Evolutionary conservation across 2,797 vertebrate species (phyloP).

Genomic region (Syngnathus rostellatus): DNA sequence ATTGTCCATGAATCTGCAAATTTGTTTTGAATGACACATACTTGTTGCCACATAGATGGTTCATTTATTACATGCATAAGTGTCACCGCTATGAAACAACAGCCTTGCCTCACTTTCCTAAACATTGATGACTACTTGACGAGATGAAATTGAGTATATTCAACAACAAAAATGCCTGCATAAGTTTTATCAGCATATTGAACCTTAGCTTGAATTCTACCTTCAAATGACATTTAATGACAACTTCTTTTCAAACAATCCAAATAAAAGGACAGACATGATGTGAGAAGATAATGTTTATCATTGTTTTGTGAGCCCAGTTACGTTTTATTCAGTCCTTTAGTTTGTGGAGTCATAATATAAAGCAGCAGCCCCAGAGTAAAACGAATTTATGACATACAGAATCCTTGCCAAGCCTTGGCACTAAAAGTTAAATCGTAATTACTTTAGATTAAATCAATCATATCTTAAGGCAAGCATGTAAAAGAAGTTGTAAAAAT

Average conservation of each 20-base stretch:
- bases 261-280: neutral
- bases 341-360: neutral
- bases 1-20: too few relatives aligned
- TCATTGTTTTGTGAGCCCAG: neutral
- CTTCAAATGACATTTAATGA: neutral
- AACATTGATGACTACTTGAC: too few relatives aligned
- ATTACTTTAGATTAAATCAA: conserved; percentile 51
- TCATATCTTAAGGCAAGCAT: conserved; percentile 35
- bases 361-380: conserved; percentile 14
- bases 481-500: conserved; percentile 45
- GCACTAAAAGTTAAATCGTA: conserved; percentile 35
- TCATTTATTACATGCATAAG: too few relatives aligned
- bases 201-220: neutral
- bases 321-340: neutral
- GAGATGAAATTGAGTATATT: too few relatives aligned
- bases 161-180: too few relatives aligned
- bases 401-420: conserved; percentile 29
- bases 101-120: too few relatives aligned
- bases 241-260: neutral
- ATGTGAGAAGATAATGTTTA: neutral
- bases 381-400: conserved; percentile 15
- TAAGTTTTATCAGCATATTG: neutral
- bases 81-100: too few relatives aligned
- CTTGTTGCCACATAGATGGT: too few relatives aligned
- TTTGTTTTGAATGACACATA: too few relatives aligned